Evolutionary conservation across 2,797 vertebrate species (phyloP).

Genomic region (Erethizon dorsatum): DNA sequence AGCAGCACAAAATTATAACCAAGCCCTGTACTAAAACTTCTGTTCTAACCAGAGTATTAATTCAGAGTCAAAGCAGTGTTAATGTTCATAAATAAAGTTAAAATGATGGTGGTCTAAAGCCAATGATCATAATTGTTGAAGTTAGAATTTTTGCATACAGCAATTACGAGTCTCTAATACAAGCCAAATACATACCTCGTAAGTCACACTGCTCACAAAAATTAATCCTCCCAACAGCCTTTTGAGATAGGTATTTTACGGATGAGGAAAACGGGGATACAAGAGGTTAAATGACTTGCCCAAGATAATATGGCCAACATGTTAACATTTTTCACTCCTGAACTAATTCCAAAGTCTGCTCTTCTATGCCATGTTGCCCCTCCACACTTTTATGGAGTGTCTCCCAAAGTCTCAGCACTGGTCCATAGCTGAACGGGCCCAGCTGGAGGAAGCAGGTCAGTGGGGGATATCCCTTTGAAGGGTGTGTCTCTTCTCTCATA

Average conservation of each 20-base stretch:
- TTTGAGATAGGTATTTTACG: neutral
- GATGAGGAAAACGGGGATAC: neutral
- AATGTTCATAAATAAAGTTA: slow-evolving; percentile 39
- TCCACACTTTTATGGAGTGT: neutral
- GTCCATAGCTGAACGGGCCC: neutral
- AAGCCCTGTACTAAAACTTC: slow-evolving; percentile 36
- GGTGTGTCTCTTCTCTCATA: neutral
- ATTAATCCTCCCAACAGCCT: neutral
- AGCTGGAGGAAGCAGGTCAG: neutral
- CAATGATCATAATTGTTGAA: slow-evolving; percentile 17
- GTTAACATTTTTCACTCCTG: neutral
- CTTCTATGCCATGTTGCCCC: neutral
- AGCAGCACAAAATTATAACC: neutral
- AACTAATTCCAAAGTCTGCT: neutral
- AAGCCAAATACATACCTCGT: neutral
- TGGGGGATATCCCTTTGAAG: neutral
- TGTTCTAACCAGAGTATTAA: neutral
- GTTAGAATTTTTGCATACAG: neutral
- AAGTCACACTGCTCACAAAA: slow-evolving; percentile 23
- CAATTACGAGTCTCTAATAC: neutral
- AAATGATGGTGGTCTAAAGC: slow-evolving; percentile 12
- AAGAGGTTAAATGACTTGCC: neutral
- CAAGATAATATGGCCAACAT: neutral
- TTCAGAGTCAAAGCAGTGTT: slow-evolving; percentile 19
- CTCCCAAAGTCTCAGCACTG: neutral